Conservation (phyloP, 2,797 vertebrate genomes). For the Tokudaia tokunoshimensis region DNA sequence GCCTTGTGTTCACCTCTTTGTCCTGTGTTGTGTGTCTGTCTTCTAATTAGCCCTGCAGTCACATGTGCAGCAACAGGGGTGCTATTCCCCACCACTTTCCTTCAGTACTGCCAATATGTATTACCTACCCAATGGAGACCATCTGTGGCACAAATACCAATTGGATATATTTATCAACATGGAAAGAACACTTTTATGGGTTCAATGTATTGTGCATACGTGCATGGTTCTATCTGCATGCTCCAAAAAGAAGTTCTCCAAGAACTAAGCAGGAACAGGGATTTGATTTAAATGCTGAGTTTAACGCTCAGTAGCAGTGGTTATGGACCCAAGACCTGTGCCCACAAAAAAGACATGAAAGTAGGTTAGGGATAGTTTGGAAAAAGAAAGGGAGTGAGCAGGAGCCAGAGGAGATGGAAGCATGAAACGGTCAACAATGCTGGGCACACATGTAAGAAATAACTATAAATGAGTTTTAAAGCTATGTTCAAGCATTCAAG, state of each 20-base stretch:
- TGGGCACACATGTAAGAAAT: not conserved
- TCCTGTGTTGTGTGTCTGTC: slow-evolving; percentile 34
- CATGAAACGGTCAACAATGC: not conserved
- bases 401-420: not conserved
- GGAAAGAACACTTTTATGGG: not conserved
- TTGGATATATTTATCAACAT: slow-evolving; percentile 46
- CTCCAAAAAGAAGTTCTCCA: not conserved
- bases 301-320: not conserved
- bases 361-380: too few relatives aligned
- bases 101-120: slow-evolving; percentile 58
- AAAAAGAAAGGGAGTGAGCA: not conserved
- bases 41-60: slow-evolving; percentile 58
- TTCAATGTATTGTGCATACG: not conserved
- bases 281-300: not conserved
- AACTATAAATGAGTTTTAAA: not conserved
- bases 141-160: not conserved
- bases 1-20: slow-evolving; percentile 62
- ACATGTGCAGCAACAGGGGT: slow-evolving; percentile 14
- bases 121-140: slow-evolving; percentile 27
- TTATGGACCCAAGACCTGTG: not conserved
- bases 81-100: not conserved
- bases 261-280: not conserved
- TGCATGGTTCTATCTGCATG: not conserved
- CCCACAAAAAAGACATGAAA: not conserved
- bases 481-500: not conserved